Evolutionary conservation across 2,797 vertebrate genomes (phyloP).

Genomic region (Aselliscus stoliczkanus): DNA sequence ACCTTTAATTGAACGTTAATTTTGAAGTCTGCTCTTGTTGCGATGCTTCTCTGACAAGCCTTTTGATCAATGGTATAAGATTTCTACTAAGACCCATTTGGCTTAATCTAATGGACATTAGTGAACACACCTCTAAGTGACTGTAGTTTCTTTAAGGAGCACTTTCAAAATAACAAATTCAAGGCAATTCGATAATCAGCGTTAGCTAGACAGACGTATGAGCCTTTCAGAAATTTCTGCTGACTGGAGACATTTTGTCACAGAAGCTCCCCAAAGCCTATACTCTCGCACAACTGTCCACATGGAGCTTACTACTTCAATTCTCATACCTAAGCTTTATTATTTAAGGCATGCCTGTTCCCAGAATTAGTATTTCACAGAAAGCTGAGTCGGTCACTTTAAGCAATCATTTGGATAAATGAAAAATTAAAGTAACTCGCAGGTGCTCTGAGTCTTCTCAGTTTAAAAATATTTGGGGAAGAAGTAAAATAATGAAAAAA

Average conservation of each 20-base stretch:
- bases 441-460: neutral
- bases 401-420: neutral
- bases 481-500: neutral
- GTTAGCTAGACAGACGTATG: constrained; percentile 76
- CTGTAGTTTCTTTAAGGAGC: neutral
- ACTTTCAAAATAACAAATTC: constrained; percentile 68
- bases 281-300: neutral
- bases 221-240: constrained; percentile 70
- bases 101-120: constrained; percentile 12
- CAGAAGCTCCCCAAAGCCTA: neutral
- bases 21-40: neutral
- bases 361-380: constrained; percentile 20
- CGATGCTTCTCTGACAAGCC: neutral
- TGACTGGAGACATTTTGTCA: constrained; percentile 49
- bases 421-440: constrained; percentile 19
- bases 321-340: neutral
- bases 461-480: neutral
- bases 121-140: neutral
- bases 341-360: constrained; percentile 3
- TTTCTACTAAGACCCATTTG: neutral
- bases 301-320: neutral
- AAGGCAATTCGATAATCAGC: constrained; percentile 76
- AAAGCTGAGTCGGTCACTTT: neutral
- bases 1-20: constrained; percentile 17
- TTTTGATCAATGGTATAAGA: constrained; percentile 25